Evolutionary conservation across 2,888 invertebrate species (phyloP).

Genomic region (Nasonovia ribisnigri): DNA sequence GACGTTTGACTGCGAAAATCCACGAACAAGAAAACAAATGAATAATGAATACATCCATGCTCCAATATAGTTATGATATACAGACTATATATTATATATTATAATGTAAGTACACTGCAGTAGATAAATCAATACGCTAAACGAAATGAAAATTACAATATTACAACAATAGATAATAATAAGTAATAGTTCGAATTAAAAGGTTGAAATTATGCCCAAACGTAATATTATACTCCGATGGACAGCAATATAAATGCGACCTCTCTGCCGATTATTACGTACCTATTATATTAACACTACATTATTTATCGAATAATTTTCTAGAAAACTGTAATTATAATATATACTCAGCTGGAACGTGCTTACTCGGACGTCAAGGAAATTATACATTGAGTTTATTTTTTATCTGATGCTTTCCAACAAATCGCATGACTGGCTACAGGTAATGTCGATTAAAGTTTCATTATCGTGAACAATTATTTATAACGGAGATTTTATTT

Average conservation of each 20-base stretch:
- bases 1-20: neutral
- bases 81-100: neutral
- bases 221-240: neutral
- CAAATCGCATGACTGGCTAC: neutral
- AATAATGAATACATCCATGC: neutral
- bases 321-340: neutral
- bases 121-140: neutral
- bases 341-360: neutral
- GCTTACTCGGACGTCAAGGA: neutral
- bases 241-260: neutral
- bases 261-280: neutral
- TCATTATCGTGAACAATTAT: neutral
- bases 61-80: neutral
- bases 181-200: neutral
- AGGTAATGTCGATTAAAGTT: neutral
- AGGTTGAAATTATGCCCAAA: neutral
- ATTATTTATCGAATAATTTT: neutral
- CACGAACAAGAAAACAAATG: neutral
- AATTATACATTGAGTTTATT: neutral
- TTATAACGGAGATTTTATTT: neutral
- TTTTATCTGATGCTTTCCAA: neutral
- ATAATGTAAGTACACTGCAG: too few species aligned
- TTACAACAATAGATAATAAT: neutral
- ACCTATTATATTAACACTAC: neutral
- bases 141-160: neutral